Evolutionary conservation across 2,797 vertebrate species (phyloP).

Genomic region (Muraenolepis orangiensis): DNA sequence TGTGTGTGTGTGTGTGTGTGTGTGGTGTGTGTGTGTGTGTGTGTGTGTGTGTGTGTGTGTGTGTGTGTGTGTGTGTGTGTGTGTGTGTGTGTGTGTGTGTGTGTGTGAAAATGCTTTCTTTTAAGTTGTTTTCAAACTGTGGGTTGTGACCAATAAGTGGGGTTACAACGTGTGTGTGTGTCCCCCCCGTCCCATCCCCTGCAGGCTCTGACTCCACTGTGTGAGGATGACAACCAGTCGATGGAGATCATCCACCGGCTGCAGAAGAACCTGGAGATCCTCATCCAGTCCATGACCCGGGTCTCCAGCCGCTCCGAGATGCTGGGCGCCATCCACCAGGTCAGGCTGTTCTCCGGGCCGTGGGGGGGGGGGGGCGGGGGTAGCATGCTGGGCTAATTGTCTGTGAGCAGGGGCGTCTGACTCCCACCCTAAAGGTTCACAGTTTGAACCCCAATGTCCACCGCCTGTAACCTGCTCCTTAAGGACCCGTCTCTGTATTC

Average conservation of each 20-base stretch:
- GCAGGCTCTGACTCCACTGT: constrained; percentile 84
- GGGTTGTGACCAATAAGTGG: too few species aligned
- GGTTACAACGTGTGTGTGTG: too few species aligned
- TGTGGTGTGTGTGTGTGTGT: too few species aligned
- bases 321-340: constrained; percentile 96
- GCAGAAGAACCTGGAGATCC: constrained; percentile 86
- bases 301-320: constrained; percentile 93
- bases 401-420: neutral
- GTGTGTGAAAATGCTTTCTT: too few species aligned
- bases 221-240: constrained; percentile 89
- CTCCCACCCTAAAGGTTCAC: neutral
- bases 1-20: too few species aligned
- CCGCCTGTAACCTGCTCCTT: too few species aligned
- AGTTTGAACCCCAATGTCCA: neutral
- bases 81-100: too few species aligned
- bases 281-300: constrained; percentile 84
- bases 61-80: too few species aligned
- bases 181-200: neutral
- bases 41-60: too few species aligned
- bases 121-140: too few species aligned
- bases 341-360: constrained; percentile 51
- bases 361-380: too few species aligned
- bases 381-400: neutral
- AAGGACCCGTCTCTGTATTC: neutral
- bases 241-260: constrained; percentile 90